phyloP scores from a whole-genome alignment of 2,797 vertebrate species.

The Fratercula arctica region DNA sequence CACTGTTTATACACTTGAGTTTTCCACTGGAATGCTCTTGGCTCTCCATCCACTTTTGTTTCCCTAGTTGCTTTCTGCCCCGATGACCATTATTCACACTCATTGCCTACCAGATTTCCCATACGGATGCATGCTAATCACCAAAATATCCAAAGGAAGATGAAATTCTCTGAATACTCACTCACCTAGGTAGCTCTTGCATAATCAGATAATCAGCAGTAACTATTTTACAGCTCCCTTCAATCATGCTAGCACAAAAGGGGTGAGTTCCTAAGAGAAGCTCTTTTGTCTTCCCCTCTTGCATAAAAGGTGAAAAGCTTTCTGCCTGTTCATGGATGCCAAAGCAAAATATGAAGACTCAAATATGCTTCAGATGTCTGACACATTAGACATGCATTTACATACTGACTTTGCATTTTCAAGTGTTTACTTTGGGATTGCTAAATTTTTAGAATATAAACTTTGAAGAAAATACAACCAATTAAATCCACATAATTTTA shows the following conservation, averaged over 20 bases:
- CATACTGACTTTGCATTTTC: not conserved
- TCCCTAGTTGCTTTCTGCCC: not conserved
- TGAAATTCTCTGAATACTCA: not conserved
- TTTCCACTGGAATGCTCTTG: not conserved
- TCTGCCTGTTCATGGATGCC: not conserved
- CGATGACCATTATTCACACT: not conserved
- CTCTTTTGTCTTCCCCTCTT: not conserved
- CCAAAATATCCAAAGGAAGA: not conserved
- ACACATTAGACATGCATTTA: not conserved
- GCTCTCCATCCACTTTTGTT: not conserved
- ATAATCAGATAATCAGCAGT: not conserved
- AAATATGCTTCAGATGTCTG: not conserved
- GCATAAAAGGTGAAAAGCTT: not conserved
- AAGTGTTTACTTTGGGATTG: not conserved
- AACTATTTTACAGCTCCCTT: not conserved
- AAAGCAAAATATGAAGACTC: not conserved
- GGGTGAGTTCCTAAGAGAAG: not conserved
- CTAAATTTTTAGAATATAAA: not conserved
- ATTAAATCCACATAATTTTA: not conserved
- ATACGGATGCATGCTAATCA: not conserved
- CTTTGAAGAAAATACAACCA: not conserved
- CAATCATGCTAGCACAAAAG: not conserved
- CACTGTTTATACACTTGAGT: not conserved
- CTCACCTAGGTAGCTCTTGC: not conserved
- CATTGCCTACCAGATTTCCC: not conserved